Conservation (phyloP, 2,888 invertebrate genomes). For the Aproaerema taeniolella region DNA sequence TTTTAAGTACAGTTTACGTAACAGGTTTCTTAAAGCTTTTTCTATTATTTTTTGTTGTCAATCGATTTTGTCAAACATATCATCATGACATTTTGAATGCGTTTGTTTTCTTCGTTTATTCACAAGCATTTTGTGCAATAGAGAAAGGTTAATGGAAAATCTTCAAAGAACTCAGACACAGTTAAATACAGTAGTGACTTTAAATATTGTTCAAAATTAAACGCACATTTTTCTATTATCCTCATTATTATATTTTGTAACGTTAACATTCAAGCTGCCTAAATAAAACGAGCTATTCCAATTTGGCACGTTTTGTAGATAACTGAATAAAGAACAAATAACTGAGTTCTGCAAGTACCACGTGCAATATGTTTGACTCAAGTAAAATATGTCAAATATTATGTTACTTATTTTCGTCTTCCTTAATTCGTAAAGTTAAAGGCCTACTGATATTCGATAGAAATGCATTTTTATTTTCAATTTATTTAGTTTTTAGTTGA, state of each 20-base stretch:
- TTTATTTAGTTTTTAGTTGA: slow-evolving; percentile 29
- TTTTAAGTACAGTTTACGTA: slow-evolving; percentile 44
- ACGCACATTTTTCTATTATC: no score
- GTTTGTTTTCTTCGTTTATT: background rate
- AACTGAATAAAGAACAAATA: background rate
- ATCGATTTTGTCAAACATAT: slow-evolving; percentile 44
- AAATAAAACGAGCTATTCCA: background rate
- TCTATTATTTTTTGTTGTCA: slow-evolving; percentile 30
- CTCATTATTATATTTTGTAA: no score
- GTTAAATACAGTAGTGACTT: background rate
- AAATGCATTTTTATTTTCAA: slow-evolving; percentile 35
- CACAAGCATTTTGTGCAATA: background rate
- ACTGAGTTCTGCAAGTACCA: slow-evolving; percentile 9
- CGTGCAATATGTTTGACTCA: slow-evolving; percentile 37
- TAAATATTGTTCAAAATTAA: background rate
- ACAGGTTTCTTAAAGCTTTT: slow-evolving; percentile 35
- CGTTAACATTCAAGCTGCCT: no score
- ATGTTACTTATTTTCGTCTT: slow-evolving; percentile 41
- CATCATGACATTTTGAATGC: slow-evolving; percentile 30
- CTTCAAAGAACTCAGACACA: slow-evolving; percentile 1
- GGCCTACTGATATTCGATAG: slow-evolving; percentile 31
- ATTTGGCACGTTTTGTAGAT: background rate
- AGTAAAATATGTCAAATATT: slow-evolving; percentile 19
- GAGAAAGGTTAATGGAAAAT: background rate
- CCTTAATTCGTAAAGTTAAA: slow-evolving; percentile 34